Conservation (phyloP, 1,140 invertebrate species). For the Achatina immaculata region DNA sequence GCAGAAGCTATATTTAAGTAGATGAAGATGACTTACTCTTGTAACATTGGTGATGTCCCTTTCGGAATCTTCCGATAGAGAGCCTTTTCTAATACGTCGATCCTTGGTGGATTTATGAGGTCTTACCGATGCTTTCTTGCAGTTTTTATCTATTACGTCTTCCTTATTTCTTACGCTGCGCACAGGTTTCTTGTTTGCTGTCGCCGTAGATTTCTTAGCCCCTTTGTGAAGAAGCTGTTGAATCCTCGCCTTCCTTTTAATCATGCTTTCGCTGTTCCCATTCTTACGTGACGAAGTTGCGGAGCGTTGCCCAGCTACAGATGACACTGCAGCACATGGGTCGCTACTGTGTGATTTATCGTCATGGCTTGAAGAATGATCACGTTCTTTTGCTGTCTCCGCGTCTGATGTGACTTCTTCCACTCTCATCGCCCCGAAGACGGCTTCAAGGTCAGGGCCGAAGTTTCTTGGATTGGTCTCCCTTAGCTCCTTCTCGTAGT, state of each 20-base stretch:
- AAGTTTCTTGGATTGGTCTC: not conserved
- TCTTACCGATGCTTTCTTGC: no score
- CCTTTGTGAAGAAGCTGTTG: not conserved
- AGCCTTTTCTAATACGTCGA: no score
- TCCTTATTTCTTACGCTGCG: not conserved
- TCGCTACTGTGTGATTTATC: not conserved
- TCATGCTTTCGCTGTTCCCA: not conserved
- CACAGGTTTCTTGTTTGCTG: not conserved
- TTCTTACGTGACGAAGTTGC: not conserved
- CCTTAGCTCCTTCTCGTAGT: not conserved
- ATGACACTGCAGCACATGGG: not conserved
- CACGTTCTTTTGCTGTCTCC: no score
- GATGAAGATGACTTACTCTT: no score
- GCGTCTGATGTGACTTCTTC: not conserved
- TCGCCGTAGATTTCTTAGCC: not conserved
- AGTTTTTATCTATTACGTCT: no score
- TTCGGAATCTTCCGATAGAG: no score
- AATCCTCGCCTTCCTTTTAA: not conserved
- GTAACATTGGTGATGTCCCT: no score
- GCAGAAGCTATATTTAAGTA: no score
- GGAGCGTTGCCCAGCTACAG: not conserved
- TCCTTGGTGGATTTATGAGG: no score
- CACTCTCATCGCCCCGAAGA: not conserved
- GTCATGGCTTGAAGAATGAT: not conserved
- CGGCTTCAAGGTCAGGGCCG: not conserved